A percentile compares a stretch with the other conserved stretches of the same genome.
phyloP scores from a whole-genome alignment of 2,113 vertebrate genomes.

The Machaerirhynchus nigripectus region DNA sequence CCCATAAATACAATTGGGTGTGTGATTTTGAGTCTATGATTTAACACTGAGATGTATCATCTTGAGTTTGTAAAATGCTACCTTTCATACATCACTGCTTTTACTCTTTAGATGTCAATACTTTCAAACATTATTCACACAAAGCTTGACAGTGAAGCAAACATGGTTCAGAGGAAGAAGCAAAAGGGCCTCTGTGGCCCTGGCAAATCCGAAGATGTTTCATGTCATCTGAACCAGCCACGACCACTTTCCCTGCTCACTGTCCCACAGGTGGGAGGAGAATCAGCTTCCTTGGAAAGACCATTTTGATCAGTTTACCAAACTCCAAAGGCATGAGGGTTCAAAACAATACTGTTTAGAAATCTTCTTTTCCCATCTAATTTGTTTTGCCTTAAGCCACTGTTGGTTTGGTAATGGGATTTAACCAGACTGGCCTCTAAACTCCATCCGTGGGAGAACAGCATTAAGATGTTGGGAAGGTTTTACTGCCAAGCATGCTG shows the following conservation, averaged over 20 bases:
- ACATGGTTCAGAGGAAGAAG: background rate
- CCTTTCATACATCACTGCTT: background rate
- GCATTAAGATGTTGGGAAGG: background rate
- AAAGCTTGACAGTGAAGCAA: background rate
- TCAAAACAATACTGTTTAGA: background rate
- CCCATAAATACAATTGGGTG: background rate
- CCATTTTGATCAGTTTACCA: rapidly evolving
- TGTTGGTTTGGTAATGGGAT: background rate
- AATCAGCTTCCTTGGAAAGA: background rate
- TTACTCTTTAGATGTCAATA: background rate
- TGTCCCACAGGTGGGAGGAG: rapidly evolving
- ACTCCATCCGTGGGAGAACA: rapidly evolving
- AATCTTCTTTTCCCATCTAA: background rate
- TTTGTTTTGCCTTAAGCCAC: background rate
- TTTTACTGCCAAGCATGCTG: background rate
- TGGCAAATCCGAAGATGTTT: background rate
- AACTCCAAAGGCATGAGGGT: background rate
- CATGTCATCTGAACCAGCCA: background rate
- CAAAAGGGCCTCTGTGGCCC: background rate
- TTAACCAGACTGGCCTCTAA: background rate
- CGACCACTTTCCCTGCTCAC: background rate
- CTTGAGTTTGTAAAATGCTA: background rate
- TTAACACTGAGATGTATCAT: conserved; percentile 25
- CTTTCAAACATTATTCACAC: background rate
- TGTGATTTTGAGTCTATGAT: conserved; percentile 31